Evolutionary conservation across 2,888 invertebrate genomes (phyloP), one percentile per base, ranked within the genome.

Genomic region (Trichogramma evanescens): DNA sequence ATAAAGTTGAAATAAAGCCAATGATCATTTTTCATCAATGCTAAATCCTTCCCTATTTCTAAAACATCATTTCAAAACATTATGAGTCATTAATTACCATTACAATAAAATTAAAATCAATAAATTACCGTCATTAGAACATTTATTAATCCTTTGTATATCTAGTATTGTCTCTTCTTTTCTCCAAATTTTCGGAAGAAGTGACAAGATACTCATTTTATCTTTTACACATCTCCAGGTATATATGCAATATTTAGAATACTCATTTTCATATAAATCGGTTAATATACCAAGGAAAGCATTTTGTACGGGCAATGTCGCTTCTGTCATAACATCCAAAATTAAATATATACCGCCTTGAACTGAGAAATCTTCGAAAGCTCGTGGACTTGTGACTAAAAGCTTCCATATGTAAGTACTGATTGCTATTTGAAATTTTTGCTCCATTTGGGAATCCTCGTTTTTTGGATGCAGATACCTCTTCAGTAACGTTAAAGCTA

Each of bases 351-450:
- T 65, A 10, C 77, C 80, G 7, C 76, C 76, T n/a, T 61, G 59
- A 40, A 71, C 67, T 4, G 80, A 65, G 64, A 82, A 82, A 39
- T 68, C 62, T 38, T 69, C 58, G 5, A 75, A 66, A 42, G 68
- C 70, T 7, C 49, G 56, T 4, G 72, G 66, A 54, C 70, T 71
- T 60, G 66, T 64, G 1, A 74, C 59, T 40, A 80, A 65, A 54
- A 71, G 71, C 56, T 78, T 73, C 81, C 82, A 81, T 40, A 80
- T 67, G 60, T 77, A 79, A 56, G 75, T 73, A 38, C 80, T 72
- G 8, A 74, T 69, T 13, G 75, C 72, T 56, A 81, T 70, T n/a
- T 80, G 62, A 44, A 80, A 74, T 74, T 73, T 67, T 60, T 71
- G 69, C 62, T 79, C 74, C 46, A 74, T 66, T 43, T 73, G 62